A percentile compares a stretch with the other conserved stretches of the same genome.
Evolutionary conservation across 2,797 vertebrate species (phyloP).

Genomic region (Argentina silus): DNA sequence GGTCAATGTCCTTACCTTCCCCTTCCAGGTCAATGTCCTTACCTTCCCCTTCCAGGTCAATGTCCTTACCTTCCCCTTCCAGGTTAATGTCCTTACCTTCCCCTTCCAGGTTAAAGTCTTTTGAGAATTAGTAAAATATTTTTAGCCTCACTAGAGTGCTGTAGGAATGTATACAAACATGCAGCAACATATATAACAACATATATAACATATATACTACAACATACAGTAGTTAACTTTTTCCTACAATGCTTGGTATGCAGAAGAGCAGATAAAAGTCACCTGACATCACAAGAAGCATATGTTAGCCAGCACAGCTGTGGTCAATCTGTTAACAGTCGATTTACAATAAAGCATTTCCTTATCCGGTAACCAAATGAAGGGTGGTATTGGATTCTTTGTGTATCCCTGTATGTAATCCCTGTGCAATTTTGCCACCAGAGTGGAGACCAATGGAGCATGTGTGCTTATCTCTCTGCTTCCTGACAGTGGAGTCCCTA

Average conservation of each 20-base stretch:
- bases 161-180: neutral
- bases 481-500: conserved; percentile 49
- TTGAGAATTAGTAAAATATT: too few relatives aligned
- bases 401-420: conserved; percentile 44
- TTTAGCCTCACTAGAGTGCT: too few relatives aligned
- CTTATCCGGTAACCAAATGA: conserved; percentile 60
- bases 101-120: too few relatives aligned
- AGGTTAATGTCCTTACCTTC: too few relatives aligned
- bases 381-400: conserved; percentile 52
- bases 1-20: too few relatives aligned
- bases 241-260: neutral
- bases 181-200: neutral
- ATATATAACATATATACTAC: neutral
- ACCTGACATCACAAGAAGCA: neutral
- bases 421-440: conserved; percentile 55
- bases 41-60: too few relatives aligned
- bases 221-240: neutral
- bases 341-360: conserved; percentile 54
- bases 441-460: conserved; percentile 58
- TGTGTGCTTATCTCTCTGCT: conserved; percentile 59
- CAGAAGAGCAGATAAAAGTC: neutral
- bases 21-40: too few relatives aligned
- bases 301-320: conserved; percentile 37
- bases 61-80: too few relatives aligned
- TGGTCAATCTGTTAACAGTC: conserved; percentile 57